Percentiles rank a stretch among this genome's conserved stretches.
phyloP scores from a whole-genome alignment of 2,797 vertebrate species.

The Silurus aristotelis region DNA sequence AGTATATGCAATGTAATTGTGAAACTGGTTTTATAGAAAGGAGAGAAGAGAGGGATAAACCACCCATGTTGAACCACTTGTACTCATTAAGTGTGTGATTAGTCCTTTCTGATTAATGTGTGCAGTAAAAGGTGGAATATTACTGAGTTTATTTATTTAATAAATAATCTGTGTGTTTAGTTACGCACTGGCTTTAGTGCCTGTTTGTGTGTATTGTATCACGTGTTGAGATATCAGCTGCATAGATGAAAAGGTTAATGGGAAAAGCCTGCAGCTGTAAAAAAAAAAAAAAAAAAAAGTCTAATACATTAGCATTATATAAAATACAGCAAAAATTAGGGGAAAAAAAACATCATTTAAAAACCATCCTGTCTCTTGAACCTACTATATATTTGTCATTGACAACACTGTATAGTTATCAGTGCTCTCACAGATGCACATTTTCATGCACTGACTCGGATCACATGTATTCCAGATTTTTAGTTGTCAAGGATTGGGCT shows the following conservation, averaged over 20 bases:
- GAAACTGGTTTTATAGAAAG: conserved; percentile 3
- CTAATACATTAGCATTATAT: background rate
- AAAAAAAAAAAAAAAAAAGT: too few relatives aligned
- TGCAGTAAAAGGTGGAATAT: conserved; percentile 1
- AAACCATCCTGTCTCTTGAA: background rate
- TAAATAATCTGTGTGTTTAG: conserved; percentile 8
- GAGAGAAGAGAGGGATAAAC: background rate
- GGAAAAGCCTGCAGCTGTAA: background rate
- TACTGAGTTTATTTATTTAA: conserved; percentile 36
- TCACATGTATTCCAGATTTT: background rate
- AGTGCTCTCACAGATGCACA: background rate
- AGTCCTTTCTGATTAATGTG: conserved; percentile 27
- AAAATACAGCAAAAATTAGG: background rate
- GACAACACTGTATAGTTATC: background rate
- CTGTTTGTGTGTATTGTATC: background rate
- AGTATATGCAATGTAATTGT: background rate
- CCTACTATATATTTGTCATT: background rate
- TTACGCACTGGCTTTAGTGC: background rate
- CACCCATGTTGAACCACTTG: conserved; percentile 8
- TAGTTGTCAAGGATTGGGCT: background rate
- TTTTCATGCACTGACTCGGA: background rate
- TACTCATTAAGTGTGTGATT: conserved; percentile 20
- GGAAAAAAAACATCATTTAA: background rate
- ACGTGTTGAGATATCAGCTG: background rate
- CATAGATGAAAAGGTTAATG: background rate